Evolutionary conservation across 2,888 invertebrate genomes (phyloP).

Genomic region (Luperina nickerlii): DNA sequence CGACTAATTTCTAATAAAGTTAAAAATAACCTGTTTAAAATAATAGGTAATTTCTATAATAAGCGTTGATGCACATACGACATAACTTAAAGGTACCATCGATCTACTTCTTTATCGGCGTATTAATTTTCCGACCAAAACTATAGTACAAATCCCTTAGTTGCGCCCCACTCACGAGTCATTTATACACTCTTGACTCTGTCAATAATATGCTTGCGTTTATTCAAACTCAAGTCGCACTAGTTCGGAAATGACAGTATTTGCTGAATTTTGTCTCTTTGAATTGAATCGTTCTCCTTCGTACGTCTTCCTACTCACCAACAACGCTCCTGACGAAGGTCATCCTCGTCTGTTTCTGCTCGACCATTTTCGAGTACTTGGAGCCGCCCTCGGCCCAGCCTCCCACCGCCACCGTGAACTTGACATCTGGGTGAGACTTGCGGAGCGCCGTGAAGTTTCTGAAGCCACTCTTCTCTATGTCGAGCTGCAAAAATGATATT

Average conservation of each 20-base stretch:
- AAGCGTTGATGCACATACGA: background rate
- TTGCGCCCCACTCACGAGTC: background rate
- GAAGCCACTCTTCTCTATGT: slow-evolving; percentile 94
- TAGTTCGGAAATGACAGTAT: background rate
- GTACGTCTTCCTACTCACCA: slow-evolving; percentile 88
- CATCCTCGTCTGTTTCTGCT: slow-evolving; percentile 92
- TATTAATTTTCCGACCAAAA: background rate
- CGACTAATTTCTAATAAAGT: background rate
- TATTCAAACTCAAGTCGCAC: background rate
- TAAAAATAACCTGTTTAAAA: background rate
- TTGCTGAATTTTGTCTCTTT: background rate
- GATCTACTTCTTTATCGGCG: background rate
- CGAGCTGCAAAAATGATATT: slow-evolving; percentile 87
- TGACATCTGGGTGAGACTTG: slow-evolving; percentile 92
- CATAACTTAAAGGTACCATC: background rate
- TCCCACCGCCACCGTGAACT: slow-evolving; percentile 95
- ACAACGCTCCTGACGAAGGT: slow-evolving; percentile 94
- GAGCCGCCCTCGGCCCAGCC: slow-evolving; percentile 97
- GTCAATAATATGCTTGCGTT: background rate
- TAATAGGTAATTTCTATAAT: background rate
- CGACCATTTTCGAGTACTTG: slow-evolving; percentile 96
- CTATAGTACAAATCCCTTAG: background rate
- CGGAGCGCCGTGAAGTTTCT: slow-evolving; percentile 94
- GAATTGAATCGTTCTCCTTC: background rate
- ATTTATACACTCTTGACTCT: background rate